phyloP scores from a whole-genome alignment of 2,113 vertebrate genomes.

The Hippolais icterina region DNA sequence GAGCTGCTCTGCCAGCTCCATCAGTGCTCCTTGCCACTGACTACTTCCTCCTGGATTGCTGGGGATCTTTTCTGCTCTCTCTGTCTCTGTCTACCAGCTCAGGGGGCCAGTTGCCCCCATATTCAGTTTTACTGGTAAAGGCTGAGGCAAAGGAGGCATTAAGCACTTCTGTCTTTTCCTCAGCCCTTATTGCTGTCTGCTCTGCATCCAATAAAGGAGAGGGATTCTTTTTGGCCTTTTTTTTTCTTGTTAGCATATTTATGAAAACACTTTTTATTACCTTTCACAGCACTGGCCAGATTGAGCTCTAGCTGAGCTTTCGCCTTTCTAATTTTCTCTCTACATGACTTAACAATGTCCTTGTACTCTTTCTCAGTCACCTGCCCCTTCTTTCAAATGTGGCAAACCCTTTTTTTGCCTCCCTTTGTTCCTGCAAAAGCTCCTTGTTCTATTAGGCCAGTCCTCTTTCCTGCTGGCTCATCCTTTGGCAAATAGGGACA shows the following conservation, averaged over 20 bases:
- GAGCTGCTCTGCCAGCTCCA: not conserved
- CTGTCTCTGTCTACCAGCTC: accelerated
- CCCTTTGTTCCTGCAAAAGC: not conserved
- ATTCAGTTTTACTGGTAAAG: not conserved
- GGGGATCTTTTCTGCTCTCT: not conserved
- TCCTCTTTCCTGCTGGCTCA: not conserved
- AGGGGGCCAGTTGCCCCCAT: accelerated
- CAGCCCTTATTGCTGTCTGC: not conserved
- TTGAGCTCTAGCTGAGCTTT: not conserved
- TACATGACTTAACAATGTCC: not conserved
- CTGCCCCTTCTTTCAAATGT: not conserved
- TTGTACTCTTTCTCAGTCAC: not conserved
- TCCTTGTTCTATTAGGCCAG: not conserved
- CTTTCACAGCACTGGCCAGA: not conserved
- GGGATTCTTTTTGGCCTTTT: not conserved
- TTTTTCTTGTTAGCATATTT: not conserved
- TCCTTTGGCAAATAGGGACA: not conserved
- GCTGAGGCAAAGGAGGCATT: not conserved
- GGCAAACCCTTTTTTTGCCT: not conserved
- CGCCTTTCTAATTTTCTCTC: not conserved
- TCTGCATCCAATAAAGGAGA: not conserved
- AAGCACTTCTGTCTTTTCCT: not conserved
- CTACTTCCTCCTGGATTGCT: not conserved
- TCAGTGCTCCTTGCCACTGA: not conserved
- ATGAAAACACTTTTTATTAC: not conserved